Base-by-base conservation (phyloP, 1,140 invertebrate genomes). In the Heliconius melpomene region DNA sequence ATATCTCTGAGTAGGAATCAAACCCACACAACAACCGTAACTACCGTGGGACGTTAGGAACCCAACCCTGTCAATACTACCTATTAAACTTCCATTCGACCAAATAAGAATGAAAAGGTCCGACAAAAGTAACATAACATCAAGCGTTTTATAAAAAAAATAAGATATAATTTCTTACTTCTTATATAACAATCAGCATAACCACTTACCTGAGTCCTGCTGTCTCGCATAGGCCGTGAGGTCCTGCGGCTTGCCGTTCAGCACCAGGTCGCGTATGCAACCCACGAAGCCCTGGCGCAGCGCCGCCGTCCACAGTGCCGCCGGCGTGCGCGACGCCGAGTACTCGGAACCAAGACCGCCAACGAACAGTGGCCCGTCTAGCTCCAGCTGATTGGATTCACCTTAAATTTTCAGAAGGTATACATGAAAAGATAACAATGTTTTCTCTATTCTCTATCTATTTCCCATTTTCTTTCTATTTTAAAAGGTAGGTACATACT, bases 171-270 rank as follows among this genome's bases (percentile, higher is more conserved):
- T 46, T 13, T 5, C 3, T 5, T 13, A 54, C 6, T 54, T 54
- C 5, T 54, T 2, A 8, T 23, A 11, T 8, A 23, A 57, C n/a
- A 2, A 23, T 36, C 0, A 36, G 32, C 32, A 36, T 60, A 98
- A 3, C 13, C 13, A 46, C 3, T 6, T 16, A 46, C 98, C 98
- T 52, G 97, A 97, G 94, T 98, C 98, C 94, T 99, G 98, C 84
- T 98, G 97, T 81, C 97, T 95, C 11, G 98, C 98, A 91, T 97
- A 98, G 38, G 96, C 96, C 18, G 98, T 97, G 77, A 99, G 96
- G 92, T 99, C 98, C 76, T 99, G 96, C 20, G 97, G 96, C 83
- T 98, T 97, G n/a, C 98, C 98, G 94, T 99, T 99, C 86, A 99
- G 95, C 82, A 98, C 96, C 83, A 99, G 95, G 92, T 99, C 98